A percentile compares a stretch with the other conserved stretches of the same genome.
phyloP scores from a whole-genome alignment of 2,888 invertebrate genomes.

The Autographa pulchrina region DNA sequence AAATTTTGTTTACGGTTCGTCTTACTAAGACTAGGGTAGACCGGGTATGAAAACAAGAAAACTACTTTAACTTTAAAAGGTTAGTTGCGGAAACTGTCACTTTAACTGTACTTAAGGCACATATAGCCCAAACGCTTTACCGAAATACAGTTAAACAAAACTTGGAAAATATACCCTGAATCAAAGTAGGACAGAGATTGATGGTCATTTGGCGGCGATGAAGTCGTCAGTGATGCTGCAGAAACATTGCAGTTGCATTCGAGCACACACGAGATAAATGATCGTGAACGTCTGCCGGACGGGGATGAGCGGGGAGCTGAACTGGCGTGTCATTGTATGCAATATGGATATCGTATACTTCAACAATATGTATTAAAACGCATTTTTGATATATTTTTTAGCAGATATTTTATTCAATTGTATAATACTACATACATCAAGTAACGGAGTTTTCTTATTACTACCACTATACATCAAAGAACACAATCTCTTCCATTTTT shows the following conservation, averaged over 20 bases:
- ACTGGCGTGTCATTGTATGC: constrained; percentile 19
- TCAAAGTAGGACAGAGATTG: constrained; percentile 29
- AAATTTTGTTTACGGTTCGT: no score
- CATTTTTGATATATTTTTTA: no score
- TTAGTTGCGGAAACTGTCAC: no score
- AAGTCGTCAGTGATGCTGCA: constrained; percentile 25
- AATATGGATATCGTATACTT: neutral
- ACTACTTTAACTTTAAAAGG: no score
- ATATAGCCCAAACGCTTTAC: neutral
- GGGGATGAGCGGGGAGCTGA: constrained; percentile 14
- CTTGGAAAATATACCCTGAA: constrained; percentile 16
- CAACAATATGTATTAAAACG: neutral
- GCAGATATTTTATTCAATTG: no score
- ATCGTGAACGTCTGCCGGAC: constrained; percentile 12
- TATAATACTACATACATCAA: no score
- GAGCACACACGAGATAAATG: constrained; percentile 34
- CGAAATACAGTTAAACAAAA: neutral
- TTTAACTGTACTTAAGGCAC: no score
- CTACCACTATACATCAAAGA: neutral
- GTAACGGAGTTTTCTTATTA: neutral
- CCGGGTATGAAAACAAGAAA: no score
- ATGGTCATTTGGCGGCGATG: constrained; percentile 30
- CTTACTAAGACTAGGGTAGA: no score
- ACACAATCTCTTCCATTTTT: neutral
- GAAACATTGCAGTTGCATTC: constrained; percentile 40